These are phyloP conservation scores for Rhagonycha fulva DNA, from an alignment of 2,888 invertebrate species.

Conservation along the genomic window DNA sequence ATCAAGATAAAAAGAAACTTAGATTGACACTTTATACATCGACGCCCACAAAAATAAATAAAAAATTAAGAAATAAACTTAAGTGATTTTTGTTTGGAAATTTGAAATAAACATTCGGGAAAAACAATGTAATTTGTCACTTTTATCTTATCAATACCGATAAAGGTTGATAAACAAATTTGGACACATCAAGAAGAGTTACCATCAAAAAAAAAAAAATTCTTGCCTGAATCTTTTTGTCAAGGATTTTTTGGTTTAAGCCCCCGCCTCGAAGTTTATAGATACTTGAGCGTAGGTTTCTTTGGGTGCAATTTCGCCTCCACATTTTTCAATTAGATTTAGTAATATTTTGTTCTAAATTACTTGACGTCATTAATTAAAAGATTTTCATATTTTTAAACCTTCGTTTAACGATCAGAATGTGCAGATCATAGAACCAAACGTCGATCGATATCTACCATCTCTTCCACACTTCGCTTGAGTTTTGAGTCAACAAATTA, in stretches of 20 bases:
- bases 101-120: neutral
- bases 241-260: neutral
- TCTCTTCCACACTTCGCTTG: neutral
- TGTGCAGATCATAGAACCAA: neutral
- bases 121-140: neutral
- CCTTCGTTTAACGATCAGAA: neutral
- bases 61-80: neutral
- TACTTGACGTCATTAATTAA: neutral
- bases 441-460: neutral
- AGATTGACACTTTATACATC: neutral
- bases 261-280: conserved; percentile 1
- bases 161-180: neutral
- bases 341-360: conserved; percentile 3
- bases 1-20: neutral
- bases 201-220: neutral
- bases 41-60: neutral
- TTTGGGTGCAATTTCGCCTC: conserved; percentile 16
- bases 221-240: neutral
- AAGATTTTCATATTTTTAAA: neutral
- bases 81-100: too few species aligned
- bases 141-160: neutral
- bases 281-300: conserved; percentile 2
- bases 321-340: conserved; percentile 8
- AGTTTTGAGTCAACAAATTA: neutral
- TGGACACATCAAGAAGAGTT: neutral